These are phyloP conservation scores for Adelognathus sp. DNA, from an alignment of 2,888 invertebrate genomes.

Conservation along the genomic window DNA sequence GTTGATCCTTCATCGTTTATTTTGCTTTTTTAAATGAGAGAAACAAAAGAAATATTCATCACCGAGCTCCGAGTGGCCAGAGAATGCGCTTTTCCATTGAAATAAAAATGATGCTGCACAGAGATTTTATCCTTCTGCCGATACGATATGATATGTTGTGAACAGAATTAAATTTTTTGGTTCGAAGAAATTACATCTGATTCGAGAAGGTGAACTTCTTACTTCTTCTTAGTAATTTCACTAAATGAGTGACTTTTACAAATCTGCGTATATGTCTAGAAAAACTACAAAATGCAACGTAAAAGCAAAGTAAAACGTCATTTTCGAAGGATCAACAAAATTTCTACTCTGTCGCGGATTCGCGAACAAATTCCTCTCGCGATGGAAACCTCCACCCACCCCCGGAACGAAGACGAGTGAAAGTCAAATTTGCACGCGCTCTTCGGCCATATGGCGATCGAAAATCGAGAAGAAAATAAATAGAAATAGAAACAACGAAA, in stretches of 20 bases:
- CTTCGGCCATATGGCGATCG: constrained; percentile 41
- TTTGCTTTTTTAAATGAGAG: too few species aligned
- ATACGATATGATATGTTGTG: too few species aligned
- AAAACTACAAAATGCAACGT: too few species aligned
- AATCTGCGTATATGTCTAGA: too few species aligned
- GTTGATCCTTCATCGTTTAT: neutral
- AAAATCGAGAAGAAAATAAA: constrained; percentile 21
- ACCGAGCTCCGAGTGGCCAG: neutral
- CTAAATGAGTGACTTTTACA: too few species aligned
- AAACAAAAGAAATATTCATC: neutral
- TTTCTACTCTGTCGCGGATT: neutral
- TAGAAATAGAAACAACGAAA: neutral
- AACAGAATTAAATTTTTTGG: too few species aligned
- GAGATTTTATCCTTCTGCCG: too few species aligned
- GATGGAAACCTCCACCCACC: neutral
- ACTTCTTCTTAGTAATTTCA: too few species aligned
- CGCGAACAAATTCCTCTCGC: neutral
- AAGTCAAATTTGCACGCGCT: neutral
- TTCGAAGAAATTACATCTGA: too few species aligned
- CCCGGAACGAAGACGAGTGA: neutral
- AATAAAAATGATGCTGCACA: too few species aligned
- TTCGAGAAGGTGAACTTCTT: too few species aligned
- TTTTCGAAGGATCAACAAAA: neutral
- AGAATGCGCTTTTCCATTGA: neutral
- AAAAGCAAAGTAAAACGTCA: neutral